phyloP scores from a whole-genome alignment of 2,797 vertebrate species.

The Clamator glandarius region DNA sequence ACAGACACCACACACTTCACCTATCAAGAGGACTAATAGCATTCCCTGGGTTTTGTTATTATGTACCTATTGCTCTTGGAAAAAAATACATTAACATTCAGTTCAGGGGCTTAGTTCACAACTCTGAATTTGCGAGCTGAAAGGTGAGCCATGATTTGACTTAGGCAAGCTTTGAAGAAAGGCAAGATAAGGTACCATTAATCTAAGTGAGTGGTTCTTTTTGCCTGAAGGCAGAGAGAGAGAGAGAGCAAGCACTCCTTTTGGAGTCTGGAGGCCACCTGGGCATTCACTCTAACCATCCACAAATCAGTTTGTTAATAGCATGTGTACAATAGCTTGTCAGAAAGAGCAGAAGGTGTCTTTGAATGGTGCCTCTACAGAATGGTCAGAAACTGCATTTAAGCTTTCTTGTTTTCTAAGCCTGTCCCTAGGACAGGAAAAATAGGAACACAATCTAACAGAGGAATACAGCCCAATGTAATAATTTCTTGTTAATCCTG shows the following conservation, averaged over 20 bases:
- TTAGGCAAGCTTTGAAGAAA: constrained; percentile 51
- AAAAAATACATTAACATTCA: constrained; percentile 41
- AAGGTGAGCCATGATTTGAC: constrained; percentile 49
- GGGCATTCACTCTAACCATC: constrained; percentile 2
- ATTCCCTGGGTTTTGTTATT: constrained; percentile 53
- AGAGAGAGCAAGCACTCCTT: constrained; percentile 2
- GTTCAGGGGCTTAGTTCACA: constrained; percentile 22
- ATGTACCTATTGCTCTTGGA: neutral
- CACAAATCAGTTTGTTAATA: constrained; percentile 50
- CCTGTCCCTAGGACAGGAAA: neutral
- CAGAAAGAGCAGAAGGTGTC: neutral
- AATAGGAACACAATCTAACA: neutral
- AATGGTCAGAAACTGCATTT: neutral
- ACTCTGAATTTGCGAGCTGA: constrained; percentile 56
- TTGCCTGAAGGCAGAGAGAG: constrained; percentile 19
- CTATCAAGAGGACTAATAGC: constrained; percentile 46
- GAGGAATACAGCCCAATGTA: neutral
- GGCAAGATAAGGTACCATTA: constrained; percentile 57
- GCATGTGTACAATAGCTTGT: constrained; percentile 35
- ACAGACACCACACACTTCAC: neutral
- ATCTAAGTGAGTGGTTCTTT: constrained; percentile 46
- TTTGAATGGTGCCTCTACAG: neutral
- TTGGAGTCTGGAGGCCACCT: constrained; percentile 44
- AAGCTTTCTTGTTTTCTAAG: neutral
- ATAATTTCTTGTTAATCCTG: neutral